Evolutionary conservation across 2,888 invertebrate genomes (phyloP), one percentile per base, ranked within the genome.

Genomic region (Amaurobius ferox): DNA sequence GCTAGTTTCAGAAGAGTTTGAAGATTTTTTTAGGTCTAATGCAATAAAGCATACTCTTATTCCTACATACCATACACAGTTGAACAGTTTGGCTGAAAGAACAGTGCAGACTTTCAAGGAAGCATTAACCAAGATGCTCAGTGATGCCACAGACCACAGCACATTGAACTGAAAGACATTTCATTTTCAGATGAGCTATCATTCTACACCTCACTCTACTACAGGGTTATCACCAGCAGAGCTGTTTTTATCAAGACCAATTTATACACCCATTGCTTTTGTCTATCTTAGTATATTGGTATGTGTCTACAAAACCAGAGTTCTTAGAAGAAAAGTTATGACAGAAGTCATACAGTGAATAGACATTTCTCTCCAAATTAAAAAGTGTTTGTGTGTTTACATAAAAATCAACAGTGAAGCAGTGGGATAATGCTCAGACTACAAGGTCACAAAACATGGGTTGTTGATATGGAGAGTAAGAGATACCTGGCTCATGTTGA

Each of bases 331-430:
- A n/a, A 19, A 32, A 35, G 28, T 19, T 13, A 7, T 1, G 9
- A 6, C 55, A 72, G 44, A 72, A 72, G n/a, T 13, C n/a, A 7
- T 72, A 48, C 28, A 30, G 26, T 72, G 72, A 72, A n/a, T n/a
- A n/a, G n/a, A n/a, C n/a, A n/a, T n/a, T n/a, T n/a, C n/a, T n/a
- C n/a, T n/a, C n/a, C n/a, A n/a, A n/a, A n/a, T n/a, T n/a, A n/a
- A n/a, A n/a, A n/a, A n/a, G n/a, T n/a, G n/a, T n/a, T n/a, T n/a
- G n/a, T n/a, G n/a, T n/a, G n/a, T n/a, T n/a, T n/a, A n/a, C n/a
- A n/a, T n/a, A n/a, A n/a, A n/a, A n/a, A n/a, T n/a, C n/a, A n/a
- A n/a, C n/a, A n/a, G n/a, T n/a, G n/a, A n/a, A n/a, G n/a, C n/a
- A n/a, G n/a, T n/a, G n/a, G n/a, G n/a, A n/a, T n/a, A n/a, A n/a